Percentiles rank a stretch among this genome's conserved stretches.
These are phyloP conservation scores for Condylostylus longicornis DNA, from an alignment of 1,140 invertebrate species.

Conservation along the genomic window DNA sequence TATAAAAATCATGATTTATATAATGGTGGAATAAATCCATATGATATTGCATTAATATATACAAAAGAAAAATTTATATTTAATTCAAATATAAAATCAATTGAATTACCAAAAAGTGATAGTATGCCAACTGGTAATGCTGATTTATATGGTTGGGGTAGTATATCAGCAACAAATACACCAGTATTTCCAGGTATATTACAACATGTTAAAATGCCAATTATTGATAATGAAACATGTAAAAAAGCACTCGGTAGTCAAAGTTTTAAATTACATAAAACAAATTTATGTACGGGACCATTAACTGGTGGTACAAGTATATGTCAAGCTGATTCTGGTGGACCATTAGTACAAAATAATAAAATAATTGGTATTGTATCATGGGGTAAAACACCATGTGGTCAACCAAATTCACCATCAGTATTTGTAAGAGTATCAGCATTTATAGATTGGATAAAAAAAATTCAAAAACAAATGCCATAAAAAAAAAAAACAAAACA, in stretches of 20 bases:
- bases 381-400: constrained; percentile 32
- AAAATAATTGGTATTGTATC: constrained; percentile 30
- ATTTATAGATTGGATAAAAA: constrained; percentile 46
- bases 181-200: constrained; percentile 27
- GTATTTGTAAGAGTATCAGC: constrained; percentile 55
- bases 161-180: constrained; percentile 27
- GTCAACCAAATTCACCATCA: constrained; percentile 46
- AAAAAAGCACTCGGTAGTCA: constrained; percentile 23
- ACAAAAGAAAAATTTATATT: constrained; percentile 33
- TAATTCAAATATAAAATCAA: constrained; percentile 30
- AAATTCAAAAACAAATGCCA: too few species aligned
- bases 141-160: constrained; percentile 34
- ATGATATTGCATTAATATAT: constrained; percentile 39
- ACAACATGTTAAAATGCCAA: constrained; percentile 16
- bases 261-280: constrained; percentile 26
- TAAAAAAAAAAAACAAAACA: too few species aligned
- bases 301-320: constrained; percentile 33
- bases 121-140: constrained; percentile 31
- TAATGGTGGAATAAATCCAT: constrained; percentile 31
- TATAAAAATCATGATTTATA: constrained; percentile 22
- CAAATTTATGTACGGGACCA: constrained; percentile 37
- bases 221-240: constrained; percentile 17
- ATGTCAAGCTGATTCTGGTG: constrained; percentile 35
- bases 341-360: constrained; percentile 27
- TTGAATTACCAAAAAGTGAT: constrained; percentile 29